phyloP scores from a whole-genome alignment of 2,888 invertebrate species.

The Desoria tigrina region DNA sequence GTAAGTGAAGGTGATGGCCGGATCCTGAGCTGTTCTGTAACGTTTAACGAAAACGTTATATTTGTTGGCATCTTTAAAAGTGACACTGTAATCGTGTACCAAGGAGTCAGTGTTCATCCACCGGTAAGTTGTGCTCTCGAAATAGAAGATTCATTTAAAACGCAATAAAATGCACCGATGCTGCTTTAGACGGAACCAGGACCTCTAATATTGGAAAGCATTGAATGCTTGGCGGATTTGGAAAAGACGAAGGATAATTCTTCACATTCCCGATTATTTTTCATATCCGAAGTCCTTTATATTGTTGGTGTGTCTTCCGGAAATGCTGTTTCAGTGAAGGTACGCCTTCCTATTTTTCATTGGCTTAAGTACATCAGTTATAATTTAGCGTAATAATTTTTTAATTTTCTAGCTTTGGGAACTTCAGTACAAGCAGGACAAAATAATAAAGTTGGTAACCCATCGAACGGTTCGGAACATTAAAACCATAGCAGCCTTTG shows the following conservation, averaged over 20 bases:
- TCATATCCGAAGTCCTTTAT: constrained; percentile 24
- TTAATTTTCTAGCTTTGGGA: constrained; percentile 38
- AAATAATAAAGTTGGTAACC: constrained; percentile 38
- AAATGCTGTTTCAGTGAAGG: constrained; percentile 43
- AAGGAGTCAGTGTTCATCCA: constrained; percentile 25
- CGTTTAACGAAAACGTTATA: constrained; percentile 22
- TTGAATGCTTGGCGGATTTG: constrained; percentile 30
- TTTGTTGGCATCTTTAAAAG: constrained; percentile 39
- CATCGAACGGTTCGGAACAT: constrained; percentile 39
- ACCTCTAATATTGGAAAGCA: constrained; percentile 33
- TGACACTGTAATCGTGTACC: constrained; percentile 34
- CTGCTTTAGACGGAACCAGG: constrained; percentile 35
- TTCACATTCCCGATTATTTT: constrained; percentile 31
- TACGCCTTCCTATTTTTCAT: too few species aligned
- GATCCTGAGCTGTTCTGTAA: constrained; percentile 34
- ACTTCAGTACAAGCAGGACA: too few species aligned
- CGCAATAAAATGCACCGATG: neutral
- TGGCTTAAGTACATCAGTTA: too few species aligned
- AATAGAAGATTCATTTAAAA: too few species aligned
- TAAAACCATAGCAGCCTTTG: constrained; percentile 35
- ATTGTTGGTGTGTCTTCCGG: constrained; percentile 42
- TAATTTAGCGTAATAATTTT: too few species aligned
- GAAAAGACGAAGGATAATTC: constrained; percentile 43
- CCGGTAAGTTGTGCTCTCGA: too few species aligned
- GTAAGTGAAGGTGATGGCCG: constrained; percentile 41